Evolutionary conservation across 2,888 invertebrate genomes (phyloP).

Genomic region (Parascotia fuliginaria): DNA sequence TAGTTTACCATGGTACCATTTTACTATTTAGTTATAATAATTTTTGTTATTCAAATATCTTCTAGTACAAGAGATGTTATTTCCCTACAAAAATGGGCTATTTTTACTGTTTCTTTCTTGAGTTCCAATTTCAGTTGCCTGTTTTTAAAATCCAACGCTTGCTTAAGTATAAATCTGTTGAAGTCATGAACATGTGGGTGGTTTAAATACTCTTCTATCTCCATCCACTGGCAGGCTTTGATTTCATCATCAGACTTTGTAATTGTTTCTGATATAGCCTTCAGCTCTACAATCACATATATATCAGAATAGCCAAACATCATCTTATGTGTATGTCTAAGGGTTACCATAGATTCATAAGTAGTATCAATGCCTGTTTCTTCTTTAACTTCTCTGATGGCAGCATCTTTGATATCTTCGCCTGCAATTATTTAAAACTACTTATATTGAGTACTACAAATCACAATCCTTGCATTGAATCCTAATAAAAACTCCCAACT

Average conservation of each 20-base stretch:
- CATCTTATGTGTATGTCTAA: slow-evolving; percentile 91
- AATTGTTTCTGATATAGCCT: slow-evolving; percentile 87
- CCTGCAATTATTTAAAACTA: slow-evolving; percentile 74
- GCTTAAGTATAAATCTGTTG: slow-evolving; percentile 88
- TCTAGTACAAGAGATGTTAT: slow-evolving; percentile 69
- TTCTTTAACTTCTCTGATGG: slow-evolving; percentile 94
- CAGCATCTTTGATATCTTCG: slow-evolving; percentile 93
- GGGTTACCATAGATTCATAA: slow-evolving; percentile 91
- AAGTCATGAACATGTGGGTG: slow-evolving; percentile 91
- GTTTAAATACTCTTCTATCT: slow-evolving; percentile 88
- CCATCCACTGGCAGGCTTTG: slow-evolving; percentile 93
- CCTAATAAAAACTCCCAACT: slow-evolving; percentile 21
- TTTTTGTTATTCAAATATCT: too few species aligned
- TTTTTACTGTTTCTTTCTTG: slow-evolving; percentile 69
- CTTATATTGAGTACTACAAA: background rate
- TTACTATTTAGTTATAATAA: too few species aligned
- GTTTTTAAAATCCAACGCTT: slow-evolving; percentile 88
- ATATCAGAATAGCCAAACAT: slow-evolving; percentile 95
- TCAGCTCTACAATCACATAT: slow-evolving; percentile 91
- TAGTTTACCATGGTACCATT: slow-evolving; percentile 13
- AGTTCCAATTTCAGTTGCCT: slow-evolving; percentile 87
- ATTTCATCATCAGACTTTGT: slow-evolving; percentile 92
- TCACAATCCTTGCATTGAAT: too few species aligned
- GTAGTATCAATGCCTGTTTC: slow-evolving; percentile 94
- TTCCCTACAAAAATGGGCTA: slow-evolving; percentile 61